These are phyloP conservation scores for Prietella phreatophila DNA, from an alignment of 2,113 vertebrate genomes.

Conservation along the genomic window DNA sequence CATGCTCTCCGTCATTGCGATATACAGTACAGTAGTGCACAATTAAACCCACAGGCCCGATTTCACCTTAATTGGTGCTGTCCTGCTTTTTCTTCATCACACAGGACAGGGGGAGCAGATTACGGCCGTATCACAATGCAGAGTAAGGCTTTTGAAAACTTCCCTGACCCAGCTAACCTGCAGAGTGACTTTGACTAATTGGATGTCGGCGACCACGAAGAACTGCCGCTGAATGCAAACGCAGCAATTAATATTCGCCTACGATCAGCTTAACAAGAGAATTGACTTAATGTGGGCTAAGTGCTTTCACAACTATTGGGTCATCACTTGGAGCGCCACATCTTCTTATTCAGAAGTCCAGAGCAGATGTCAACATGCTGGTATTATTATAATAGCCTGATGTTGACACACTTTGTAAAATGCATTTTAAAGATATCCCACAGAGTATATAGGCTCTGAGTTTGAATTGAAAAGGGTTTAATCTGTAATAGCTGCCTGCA, in stretches of 20 bases:
- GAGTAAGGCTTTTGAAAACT: conserved; percentile 50
- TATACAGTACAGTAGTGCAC: neutral
- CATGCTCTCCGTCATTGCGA: neutral
- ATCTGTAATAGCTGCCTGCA: neutral
- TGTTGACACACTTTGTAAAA: conserved; percentile 35
- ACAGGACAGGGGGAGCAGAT: conserved; percentile 7
- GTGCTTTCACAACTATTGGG: conserved; percentile 16
- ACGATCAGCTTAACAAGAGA: conserved; percentile 47
- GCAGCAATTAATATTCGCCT: conserved; percentile 49
- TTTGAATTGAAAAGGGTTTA: conserved; percentile 7
- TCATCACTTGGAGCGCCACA: neutral
- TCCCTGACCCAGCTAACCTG: conserved; percentile 56
- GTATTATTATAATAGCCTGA: conserved; percentile 12
- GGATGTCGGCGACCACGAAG: conserved; percentile 45
- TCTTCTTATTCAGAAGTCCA: conserved; percentile 18
- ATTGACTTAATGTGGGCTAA: conserved; percentile 43
- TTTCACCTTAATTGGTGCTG: conserved; percentile 39
- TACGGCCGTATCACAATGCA: conserved; percentile 43
- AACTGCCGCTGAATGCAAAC: conserved; percentile 47
- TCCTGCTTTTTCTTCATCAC: neutral
- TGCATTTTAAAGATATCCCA: conserved; percentile 18
- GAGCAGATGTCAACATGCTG: conserved; percentile 6
- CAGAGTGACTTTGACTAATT: conserved; percentile 58
- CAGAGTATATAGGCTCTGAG: neutral
- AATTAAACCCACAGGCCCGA: conserved; percentile 27